A percentile compares a stretch with the other conserved stretches of the same genome.
These are phyloP conservation scores for Melanerpes formicivorus DNA, from an alignment of 2,113 vertebrate genomes.

Conservation along the genomic window DNA sequence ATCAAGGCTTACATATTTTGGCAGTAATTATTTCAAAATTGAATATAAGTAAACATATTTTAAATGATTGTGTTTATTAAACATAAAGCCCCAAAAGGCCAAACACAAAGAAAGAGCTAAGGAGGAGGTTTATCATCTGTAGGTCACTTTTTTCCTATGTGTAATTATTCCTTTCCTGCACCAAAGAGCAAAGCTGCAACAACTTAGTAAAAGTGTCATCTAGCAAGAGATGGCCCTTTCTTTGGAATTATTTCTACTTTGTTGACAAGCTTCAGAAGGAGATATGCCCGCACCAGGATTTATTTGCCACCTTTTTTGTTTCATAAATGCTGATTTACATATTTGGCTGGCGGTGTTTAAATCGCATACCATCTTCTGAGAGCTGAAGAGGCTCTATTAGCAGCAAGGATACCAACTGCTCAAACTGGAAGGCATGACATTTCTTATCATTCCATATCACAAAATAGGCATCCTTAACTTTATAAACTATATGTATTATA, in stretches of 20 bases:
- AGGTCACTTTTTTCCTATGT: constrained; percentile 55
- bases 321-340: not conserved
- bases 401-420: not conserved
- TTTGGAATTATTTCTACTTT: constrained; percentile 9
- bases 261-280: constrained; percentile 17
- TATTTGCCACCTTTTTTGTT: constrained; percentile 6
- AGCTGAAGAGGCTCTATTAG: not conserved
- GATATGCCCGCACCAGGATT: not conserved
- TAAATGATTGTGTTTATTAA: constrained; percentile 61
- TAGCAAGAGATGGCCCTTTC: constrained; percentile 24
- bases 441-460: not conserved
- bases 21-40: constrained; percentile 69
- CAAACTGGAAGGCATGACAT: not conserved
- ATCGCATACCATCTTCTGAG: not conserved
- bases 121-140: constrained; percentile 53
- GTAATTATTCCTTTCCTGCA: constrained; percentile 51
- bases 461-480: not conserved
- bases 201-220: constrained; percentile 14
- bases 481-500: not conserved
- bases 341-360: constrained; percentile 4
- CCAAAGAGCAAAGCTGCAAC: constrained; percentile 48
- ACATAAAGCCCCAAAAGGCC: constrained; percentile 27
- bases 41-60: constrained; percentile 64
- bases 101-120: constrained; percentile 54
- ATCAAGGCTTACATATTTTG: constrained; percentile 53